Conservation (phyloP, 2,797 vertebrate species). For the Enteromius paludinosus region DNA sequence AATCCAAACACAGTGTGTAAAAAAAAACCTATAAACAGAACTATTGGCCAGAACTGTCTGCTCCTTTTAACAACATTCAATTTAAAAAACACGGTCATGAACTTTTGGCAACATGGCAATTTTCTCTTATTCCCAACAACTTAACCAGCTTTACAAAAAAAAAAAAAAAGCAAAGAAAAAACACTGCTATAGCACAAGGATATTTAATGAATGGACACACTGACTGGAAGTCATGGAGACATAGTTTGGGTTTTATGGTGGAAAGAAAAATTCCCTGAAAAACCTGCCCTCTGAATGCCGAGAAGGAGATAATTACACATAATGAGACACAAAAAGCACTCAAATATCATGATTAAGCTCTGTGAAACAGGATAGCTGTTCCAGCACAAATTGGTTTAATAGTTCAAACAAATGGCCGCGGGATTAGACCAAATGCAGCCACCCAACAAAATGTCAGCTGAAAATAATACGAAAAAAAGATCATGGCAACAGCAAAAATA, state of each 20-base stretch:
- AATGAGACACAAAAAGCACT: conserved; percentile 46
- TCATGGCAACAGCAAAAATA: conserved; percentile 46
- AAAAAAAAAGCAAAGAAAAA: not conserved
- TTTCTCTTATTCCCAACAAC: conserved; percentile 7
- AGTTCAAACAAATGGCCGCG: conserved; percentile 38
- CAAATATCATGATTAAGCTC: conserved; percentile 44
- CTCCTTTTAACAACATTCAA: not conserved
- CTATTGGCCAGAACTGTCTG: not conserved
- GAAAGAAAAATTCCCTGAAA: conserved; percentile 37
- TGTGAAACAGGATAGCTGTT: conserved; percentile 37
- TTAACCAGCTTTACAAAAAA: not conserved
- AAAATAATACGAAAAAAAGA: conserved; percentile 46
- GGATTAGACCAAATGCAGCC: conserved; percentile 34
- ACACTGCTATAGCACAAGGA: not conserved
- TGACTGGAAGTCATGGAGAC: conserved; percentile 31
- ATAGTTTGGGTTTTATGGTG: conserved; percentile 21
- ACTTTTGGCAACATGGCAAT: not conserved
- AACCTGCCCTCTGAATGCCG: conserved; percentile 11
- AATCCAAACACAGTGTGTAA: not conserved
- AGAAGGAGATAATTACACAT: conserved; percentile 43
- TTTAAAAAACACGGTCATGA: not conserved
- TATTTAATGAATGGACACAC: conserved; percentile 21
- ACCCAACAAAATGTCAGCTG: conserved; percentile 45
- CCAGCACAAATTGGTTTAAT: conserved; percentile 49
- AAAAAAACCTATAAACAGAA: not conserved